phyloP scores from a whole-genome alignment of 2,113 vertebrate genomes.

The Periophthalmus modestus region DNA sequence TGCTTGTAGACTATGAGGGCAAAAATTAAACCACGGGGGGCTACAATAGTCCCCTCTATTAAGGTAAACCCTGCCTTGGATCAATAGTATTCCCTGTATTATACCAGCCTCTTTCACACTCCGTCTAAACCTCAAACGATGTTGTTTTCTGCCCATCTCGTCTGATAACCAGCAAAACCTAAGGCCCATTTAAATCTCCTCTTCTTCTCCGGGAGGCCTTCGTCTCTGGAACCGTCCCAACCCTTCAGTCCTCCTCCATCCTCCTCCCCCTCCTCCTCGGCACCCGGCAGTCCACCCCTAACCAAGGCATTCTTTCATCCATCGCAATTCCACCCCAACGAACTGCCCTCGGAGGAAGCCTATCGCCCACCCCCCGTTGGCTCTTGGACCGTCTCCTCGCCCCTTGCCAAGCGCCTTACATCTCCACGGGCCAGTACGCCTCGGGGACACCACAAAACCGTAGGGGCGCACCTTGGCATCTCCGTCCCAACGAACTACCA shows the following conservation, averaged over 20 bases:
- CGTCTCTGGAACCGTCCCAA: neutral
- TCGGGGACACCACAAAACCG: slow-evolving; percentile 72
- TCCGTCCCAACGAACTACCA: neutral
- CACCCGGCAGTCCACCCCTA: slow-evolving; percentile 55
- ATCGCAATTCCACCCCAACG: slow-evolving; percentile 72
- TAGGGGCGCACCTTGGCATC: slow-evolving; percentile 73
- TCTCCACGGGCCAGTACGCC: slow-evolving; percentile 81
- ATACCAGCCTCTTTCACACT: neutral
- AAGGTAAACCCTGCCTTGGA: neutral
- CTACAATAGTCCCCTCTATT: too few species aligned
- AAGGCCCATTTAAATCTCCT: slow-evolving; percentile 8
- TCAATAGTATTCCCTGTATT: neutral
- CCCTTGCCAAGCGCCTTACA: slow-evolving; percentile 75
- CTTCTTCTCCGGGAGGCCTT: slow-evolving; percentile 5
- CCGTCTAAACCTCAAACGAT: neutral
- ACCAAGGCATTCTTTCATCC: slow-evolving; percentile 74
- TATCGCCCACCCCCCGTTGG: slow-evolving; percentile 78
- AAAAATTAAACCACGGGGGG: too few species aligned
- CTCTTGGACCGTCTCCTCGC: slow-evolving; percentile 52
- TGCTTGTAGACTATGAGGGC: too few species aligned
- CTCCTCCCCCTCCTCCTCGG: slow-evolving; percentile 25
- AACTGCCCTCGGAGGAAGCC: slow-evolving; percentile 76
- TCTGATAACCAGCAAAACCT: slow-evolving; percentile 5
- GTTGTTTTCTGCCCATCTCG: neutral
- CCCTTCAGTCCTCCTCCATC: slow-evolving; percentile 4